Evolutionary conservation across 2,888 invertebrate species (phyloP).

Genomic region (Philhelius pedissequus): DNA sequence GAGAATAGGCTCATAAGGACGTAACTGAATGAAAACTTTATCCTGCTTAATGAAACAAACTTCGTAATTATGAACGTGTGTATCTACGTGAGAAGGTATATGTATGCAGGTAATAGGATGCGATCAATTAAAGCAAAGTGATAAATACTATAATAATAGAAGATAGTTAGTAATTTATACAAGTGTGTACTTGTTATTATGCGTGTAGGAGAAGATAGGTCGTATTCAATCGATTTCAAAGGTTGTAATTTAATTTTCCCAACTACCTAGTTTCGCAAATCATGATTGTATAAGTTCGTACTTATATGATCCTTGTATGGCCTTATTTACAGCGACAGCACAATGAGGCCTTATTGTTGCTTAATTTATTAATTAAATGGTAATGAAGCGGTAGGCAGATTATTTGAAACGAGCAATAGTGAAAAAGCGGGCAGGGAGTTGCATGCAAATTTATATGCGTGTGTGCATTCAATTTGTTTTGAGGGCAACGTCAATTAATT

Average conservation of each 20-base stretch:
- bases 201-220: not conserved
- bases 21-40: conserved; percentile 9
- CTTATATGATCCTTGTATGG: not conserved
- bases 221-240: not conserved
- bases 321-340: not conserved
- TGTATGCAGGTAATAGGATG: not conserved
- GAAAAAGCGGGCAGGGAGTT: not conserved
- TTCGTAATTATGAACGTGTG: not conserved
- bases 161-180: not conserved
- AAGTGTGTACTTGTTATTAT: not conserved
- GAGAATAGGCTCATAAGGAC: not conserved
- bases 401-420: not conserved
- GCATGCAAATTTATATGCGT: not conserved
- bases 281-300: not conserved
- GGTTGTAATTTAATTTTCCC: not conserved
- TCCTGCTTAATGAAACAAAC: not conserved
- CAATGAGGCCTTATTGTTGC: not conserved
- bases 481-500: not conserved
- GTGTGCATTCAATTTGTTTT: not conserved
- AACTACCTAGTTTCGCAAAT: not conserved
- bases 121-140: conserved; percentile 2
- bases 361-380: conserved; percentile 4
- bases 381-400: not conserved
- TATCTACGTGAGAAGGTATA: not conserved
- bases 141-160: not conserved